Percentiles rank a stretch among this genome's conserved stretches.
Conservation (phyloP, 2,797 vertebrate species). For the Ctenochaetus hawaiiensis region DNA sequence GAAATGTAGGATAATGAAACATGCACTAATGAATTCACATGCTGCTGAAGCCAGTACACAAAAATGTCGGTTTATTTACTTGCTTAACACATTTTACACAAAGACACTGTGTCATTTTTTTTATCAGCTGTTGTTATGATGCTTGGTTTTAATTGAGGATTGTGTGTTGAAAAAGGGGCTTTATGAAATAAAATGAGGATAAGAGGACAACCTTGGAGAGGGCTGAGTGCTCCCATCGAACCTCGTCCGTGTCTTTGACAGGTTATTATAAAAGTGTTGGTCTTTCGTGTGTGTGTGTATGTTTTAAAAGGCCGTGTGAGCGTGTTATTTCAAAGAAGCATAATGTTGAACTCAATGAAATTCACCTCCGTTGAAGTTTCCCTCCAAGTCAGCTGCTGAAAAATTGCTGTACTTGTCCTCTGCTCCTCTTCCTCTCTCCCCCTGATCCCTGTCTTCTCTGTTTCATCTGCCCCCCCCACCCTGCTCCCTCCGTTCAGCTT, state of each 20-base stretch:
- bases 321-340: conserved; percentile 5
- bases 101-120: conserved; percentile 17
- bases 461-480: conserved; percentile 40
- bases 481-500: conserved; percentile 43
- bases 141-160: conserved; percentile 29
- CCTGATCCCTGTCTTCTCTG: conserved; percentile 31
- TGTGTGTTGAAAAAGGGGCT: conserved; percentile 15
- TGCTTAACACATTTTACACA: conserved; percentile 41
- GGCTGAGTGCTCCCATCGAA: conserved; percentile 10
- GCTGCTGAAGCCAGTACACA: conserved; percentile 31
- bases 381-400: conserved; percentile 2
- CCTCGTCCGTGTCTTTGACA: not conserved
- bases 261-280: conserved; percentile 11
- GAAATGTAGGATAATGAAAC: conserved; percentile 61
- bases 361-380: conserved; percentile 31
- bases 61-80: conserved; percentile 43
- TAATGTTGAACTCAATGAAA: conserved; percentile 7
- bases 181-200: conserved; percentile 22
- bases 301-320: not conserved
- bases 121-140: conserved; percentile 14
- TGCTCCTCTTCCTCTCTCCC: conserved; percentile 5
- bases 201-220: conserved; percentile 22
- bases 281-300: conserved; percentile 1
- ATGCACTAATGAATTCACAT: conserved; percentile 47
- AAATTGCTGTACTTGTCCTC: conserved; percentile 34